Base-by-base conservation (phyloP, 2,797 vertebrate species). In the Chelon labrosus region DNA sequence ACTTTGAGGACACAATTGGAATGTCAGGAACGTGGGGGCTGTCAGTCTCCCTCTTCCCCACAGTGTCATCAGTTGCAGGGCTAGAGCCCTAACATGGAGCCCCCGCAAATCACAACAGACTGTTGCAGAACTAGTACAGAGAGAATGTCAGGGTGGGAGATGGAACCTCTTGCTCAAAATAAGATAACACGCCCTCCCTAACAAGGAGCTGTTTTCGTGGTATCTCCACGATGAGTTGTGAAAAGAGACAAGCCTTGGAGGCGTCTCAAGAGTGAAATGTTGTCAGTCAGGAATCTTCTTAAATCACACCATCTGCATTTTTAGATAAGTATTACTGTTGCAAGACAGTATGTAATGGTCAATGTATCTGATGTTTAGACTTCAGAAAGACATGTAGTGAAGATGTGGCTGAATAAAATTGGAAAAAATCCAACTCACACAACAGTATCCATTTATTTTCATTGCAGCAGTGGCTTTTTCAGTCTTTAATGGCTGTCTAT, bases 21-120 rank as follows among this genome's bases (percentile, higher is more conserved):
- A 90, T 90, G 63, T 77, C 41, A 78, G 83, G 80, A 89, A 89
- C 56, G 66, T 82, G 70, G 70, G 49, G 22, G 41, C 53, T 41
- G 42, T 66, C 79, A 62, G 67, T 72, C 62, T 67, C 54, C 39
- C 42, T 11, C 69, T 52, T 73, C 72, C 65, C 16, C 13, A 13
- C 38, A 42, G 68, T 87, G 70, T 78, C 85, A 85, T 79, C 73
- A 44, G 67, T 38, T 64, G 49, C 35, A 49, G 54, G 37, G 13
- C 65, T 63, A 14, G 22, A 73, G 65, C 2, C 22, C 37, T 46
- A 53, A 74, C 54, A 65, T 0, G 25, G 52, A 73, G 49, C 27
- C 3, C n/a, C 62, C 46, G 63, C 56, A 31, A 46, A 55, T 65
- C 39, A n/a, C 20, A 37, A 41, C 60, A 58, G 16, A 37, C 73